These are phyloP conservation scores for honey bee (Apis mellifera) DNA, from an alignment of 1,140 invertebrate species.

Conservation along the genomic window Amel_HAv3.1 CM009932.2:6791501-6792000, in stretches of 20 bases:
- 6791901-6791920: background rate
- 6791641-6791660: too few species aligned
- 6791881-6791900: background rate
- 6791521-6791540: conserved; percentile 16
- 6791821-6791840: too few species aligned
- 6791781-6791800: background rate
- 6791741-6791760: too few species aligned
- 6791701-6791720: too few species aligned
- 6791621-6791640: background rate
- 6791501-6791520: conserved; percentile 1
- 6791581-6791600: background rate
- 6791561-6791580: too few species aligned
- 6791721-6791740: too few species aligned
- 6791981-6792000: conserved; percentile 3
- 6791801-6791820: too few species aligned
- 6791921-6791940: conserved; percentile 2
- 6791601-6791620: background rate
- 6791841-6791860: background rate
- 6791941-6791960: background rate
- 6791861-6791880: background rate
- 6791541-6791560: background rate
- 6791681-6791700: too few species aligned
- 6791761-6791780: too few species aligned
- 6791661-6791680: too few species aligned
- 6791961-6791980: conserved; percentile 6